Conservation (phyloP, 2,797 vertebrate genomes). For the Crocidura indochinensis region DNA sequence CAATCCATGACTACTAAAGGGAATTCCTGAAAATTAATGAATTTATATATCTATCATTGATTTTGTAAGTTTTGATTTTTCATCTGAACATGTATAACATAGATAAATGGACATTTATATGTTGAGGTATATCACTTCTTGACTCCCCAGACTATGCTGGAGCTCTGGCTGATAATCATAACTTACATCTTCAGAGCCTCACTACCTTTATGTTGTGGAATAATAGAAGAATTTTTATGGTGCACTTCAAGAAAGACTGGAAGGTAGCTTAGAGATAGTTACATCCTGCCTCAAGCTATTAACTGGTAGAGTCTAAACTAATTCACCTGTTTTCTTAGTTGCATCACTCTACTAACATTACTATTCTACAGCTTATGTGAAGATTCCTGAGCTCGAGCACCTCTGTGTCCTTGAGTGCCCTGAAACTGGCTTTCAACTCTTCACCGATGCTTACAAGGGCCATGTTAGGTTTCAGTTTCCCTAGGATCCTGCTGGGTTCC, state of each 20-base stretch:
- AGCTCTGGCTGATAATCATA: neutral
- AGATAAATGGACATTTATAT: neutral
- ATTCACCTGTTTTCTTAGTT: neutral
- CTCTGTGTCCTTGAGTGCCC: neutral
- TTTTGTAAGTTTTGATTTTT: neutral
- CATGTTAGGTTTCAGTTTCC: too few relatives aligned
- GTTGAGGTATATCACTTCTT: neutral
- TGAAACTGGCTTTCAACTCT: neutral
- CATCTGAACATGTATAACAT: neutral
- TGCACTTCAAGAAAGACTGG: neutral
- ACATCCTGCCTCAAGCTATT: neutral
- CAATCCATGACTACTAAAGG: neutral
- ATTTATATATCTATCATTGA: neutral
- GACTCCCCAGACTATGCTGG: neutral
- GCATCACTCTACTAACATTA: neutral
- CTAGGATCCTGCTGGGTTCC: too few relatives aligned
- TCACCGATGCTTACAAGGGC: too few relatives aligned
- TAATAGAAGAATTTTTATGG: neutral
- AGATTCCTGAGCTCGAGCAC: neutral
- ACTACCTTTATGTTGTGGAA: neutral
- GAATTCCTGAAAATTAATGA: neutral
- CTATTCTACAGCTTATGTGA: neutral
- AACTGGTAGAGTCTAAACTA: neutral
- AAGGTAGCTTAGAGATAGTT: neutral
- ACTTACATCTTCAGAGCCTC: neutral